Base-by-base conservation (phyloP, 2,888 invertebrate genomes). In the Chaitophorus viminalis region DNA sequence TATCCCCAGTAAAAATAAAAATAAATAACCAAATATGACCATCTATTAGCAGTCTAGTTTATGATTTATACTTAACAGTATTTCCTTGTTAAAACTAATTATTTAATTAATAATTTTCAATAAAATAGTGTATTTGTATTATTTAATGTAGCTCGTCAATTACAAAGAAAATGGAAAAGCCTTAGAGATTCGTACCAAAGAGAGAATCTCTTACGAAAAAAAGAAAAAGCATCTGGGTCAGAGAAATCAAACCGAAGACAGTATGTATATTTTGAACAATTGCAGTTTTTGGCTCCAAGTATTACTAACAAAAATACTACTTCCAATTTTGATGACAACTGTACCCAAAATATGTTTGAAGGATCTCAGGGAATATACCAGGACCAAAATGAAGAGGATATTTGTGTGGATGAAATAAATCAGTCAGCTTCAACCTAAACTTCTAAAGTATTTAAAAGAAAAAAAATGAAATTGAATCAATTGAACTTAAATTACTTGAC, bases 141-240 rank as follows among this genome's bases (percentile, higher is more conserved):
- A n/a, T n/a, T n/a, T n/a, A 39, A 6, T n/a, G 36, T 39, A 39
- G 36, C 36, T 39, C 36, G 36, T 39, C 3, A 39, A 68, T 68
- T 68, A n/a, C 68, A 68, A 68, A 68, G 68, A n/a, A 68, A 68
- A 68, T 68, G 68, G 68, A 68, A 68, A 68, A 68, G 68, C 68
- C 68, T 68, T 68, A 8, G 68, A 29, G 68, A 68, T 68, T 68
- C 68, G 68, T 68, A 68, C 29, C 68, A 68, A 68, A 68, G 68
- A 68, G 29, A 68, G 11, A 68, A 68, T 68, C 68, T 68, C 11
- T 68, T 68, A 68, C 68, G 68, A 68, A 68, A 68, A 68, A 68
- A 68, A 68, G 68, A 68, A 68, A 68, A 68, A 68, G 68, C 68
- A 68, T 68, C 68, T 29, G 68, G n/a, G 68, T 68, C 68, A 68